Conservation (phyloP, 2,113 vertebrate species). For the Apteryx owenii region DNA sequence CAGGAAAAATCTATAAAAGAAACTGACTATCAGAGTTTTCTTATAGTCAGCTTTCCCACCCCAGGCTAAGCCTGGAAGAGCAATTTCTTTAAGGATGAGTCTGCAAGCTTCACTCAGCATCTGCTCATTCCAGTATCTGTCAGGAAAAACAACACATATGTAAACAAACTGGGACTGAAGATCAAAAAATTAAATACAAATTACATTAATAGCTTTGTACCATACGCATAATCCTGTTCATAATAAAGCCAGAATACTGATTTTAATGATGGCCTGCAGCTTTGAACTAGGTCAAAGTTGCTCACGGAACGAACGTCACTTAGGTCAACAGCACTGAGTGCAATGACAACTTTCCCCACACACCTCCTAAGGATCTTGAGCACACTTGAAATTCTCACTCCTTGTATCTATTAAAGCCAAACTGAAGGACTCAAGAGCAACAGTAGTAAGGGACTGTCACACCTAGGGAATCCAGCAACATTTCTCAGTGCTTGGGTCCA, state of each 20-base stretch:
- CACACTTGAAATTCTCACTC: background rate
- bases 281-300: background rate
- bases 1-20: constrained; percentile 91
- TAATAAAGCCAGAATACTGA: background rate
- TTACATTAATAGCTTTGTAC: background rate
- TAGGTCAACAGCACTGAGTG: background rate
- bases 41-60: constrained; percentile 85
- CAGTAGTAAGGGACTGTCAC: background rate
- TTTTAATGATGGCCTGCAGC: background rate
- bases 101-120: constrained; percentile 83
- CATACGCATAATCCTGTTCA: background rate
- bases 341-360: background rate
- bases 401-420: background rate
- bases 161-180: background rate
- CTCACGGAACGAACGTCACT: background rate
- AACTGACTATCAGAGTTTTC: constrained; percentile 85
- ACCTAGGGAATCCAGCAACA: fast-evolving
- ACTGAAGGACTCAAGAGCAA: background rate
- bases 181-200: background rate
- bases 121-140: constrained; percentile 83
- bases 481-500: background rate
- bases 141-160: background rate
- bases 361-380: background rate
- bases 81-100: constrained; percentile 84
- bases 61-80: constrained; percentile 66